phyloP scores from a whole-genome alignment of 2,797 vertebrate species.

The Sebastiscus albofasciatus region DNA sequence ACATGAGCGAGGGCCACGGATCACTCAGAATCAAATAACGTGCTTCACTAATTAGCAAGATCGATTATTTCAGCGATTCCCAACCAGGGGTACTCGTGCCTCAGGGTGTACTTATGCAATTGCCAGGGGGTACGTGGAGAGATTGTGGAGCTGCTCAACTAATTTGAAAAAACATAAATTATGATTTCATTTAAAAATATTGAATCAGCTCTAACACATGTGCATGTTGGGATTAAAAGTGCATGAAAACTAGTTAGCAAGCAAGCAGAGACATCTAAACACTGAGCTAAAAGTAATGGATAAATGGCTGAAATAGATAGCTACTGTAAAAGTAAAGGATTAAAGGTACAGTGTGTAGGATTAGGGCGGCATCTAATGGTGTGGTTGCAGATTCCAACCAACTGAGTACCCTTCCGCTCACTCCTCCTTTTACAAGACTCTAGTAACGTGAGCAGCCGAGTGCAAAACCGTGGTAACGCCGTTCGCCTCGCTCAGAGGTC shows the following conservation, averaged over 20 bases:
- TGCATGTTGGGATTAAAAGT: not conserved
- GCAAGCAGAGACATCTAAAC: not conserved
- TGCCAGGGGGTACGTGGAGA: not conserved
- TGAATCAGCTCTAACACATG: not conserved
- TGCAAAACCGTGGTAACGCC: too few species aligned
- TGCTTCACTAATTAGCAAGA: slow-evolving; percentile 58
- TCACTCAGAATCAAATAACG: slow-evolving; percentile 58
- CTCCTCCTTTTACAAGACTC: too few species aligned
- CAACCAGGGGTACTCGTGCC: not conserved
- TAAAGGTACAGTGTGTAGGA: not conserved
- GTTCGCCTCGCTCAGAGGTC: too few species aligned
- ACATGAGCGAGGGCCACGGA: slow-evolving; percentile 31
- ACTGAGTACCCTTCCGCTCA: too few species aligned
- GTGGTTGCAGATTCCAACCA: too few species aligned
- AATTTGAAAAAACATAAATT: slow-evolving; percentile 4
- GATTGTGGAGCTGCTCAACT: not conserved
- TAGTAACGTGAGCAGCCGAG: too few species aligned
- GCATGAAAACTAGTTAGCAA: not conserved
- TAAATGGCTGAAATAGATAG: not conserved
- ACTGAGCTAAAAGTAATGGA: not conserved
- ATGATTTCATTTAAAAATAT: not conserved
- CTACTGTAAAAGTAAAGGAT: not conserved
- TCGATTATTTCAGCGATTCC: slow-evolving; percentile 43
- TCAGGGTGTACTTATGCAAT: not conserved
- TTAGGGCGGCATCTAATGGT: too few species aligned